phyloP scores from a whole-genome alignment of 2,797 vertebrate genomes.

The Xyrichtys novacula region DNA sequence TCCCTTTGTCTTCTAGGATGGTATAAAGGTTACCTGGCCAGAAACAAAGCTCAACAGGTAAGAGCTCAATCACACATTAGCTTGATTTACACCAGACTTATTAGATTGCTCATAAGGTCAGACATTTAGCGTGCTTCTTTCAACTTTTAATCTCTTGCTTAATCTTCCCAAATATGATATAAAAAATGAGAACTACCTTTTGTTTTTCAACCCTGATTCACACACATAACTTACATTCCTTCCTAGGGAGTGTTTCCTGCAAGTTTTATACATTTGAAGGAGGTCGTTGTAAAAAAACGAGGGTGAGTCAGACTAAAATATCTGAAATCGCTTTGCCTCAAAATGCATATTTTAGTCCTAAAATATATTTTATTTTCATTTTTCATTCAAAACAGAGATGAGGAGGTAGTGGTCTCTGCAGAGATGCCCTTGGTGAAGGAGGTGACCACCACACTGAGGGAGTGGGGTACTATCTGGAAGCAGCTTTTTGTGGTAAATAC shows the following conservation, averaged over 20 bases:
- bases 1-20: constrained; percentile 85
- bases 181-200: neutral
- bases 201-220: neutral
- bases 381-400: constrained; percentile 76
- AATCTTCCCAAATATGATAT: neutral
- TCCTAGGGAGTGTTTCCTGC: constrained; percentile 94
- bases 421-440: constrained; percentile 98
- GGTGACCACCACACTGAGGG: constrained; percentile 95
- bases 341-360: neutral
- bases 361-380: neutral
- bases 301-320: constrained; percentile 82
- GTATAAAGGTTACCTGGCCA: constrained; percentile 92
- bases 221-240: constrained; percentile 6
- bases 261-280: constrained; percentile 91
- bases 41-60: constrained; percentile 90
- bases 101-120: neutral
- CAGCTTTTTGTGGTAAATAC: constrained; percentile 93
- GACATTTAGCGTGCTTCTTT: neutral
- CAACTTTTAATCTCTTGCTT: neutral
- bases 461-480: constrained; percentile 98
- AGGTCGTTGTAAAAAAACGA: constrained; percentile 88
- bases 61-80: constrained; percentile 39
- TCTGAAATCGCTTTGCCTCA: neutral
- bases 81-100: neutral
- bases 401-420: constrained; percentile 86